A percentile compares a stretch with the other conserved stretches of the same genome.
Conservation (phyloP, 1,140 invertebrate species). For the Macrotrachela quadricornifera region DNA sequence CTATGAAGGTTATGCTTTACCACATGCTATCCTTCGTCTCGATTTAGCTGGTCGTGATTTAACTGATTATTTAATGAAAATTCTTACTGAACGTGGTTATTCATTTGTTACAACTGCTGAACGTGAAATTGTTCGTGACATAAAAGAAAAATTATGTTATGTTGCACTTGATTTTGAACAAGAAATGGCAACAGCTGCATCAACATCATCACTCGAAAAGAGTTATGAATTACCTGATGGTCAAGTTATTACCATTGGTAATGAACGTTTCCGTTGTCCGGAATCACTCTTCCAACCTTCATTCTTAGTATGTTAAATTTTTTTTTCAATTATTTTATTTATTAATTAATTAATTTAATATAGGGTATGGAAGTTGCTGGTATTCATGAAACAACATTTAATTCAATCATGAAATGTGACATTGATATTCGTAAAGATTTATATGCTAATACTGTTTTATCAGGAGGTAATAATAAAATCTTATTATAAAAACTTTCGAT, state of each 20-base stretch:
- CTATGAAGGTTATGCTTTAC: conserved; percentile 56
- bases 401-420: conserved; percentile 74
- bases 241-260: conserved; percentile 78
- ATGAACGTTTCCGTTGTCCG: conserved; percentile 81
- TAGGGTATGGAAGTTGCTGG: conserved; percentile 35
- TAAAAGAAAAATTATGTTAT: conserved; percentile 64
- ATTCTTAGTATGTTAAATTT: not conserved
- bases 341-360: not conserved
- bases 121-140: conserved; percentile 8
- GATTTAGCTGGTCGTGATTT: conserved; percentile 77
- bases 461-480: no score
- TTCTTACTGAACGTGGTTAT: conserved; percentile 83
- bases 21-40: conserved; percentile 58
- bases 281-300: conserved; percentile 65
- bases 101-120: conserved; percentile 61
- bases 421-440: conserved; percentile 79
- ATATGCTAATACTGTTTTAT: conserved; percentile 41
- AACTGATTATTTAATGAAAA: conserved; percentile 88
- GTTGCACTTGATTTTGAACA: conserved; percentile 73
- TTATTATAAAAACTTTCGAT: no score
- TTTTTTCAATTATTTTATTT: conserved; percentile 16
- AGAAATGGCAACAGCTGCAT: conserved; percentile 77
- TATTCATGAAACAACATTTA: conserved; percentile 54
- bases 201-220: conserved; percentile 63
- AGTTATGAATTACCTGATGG: conserved; percentile 78